Evolutionary conservation across 2,888 invertebrate genomes (phyloP), one percentile per base, ranked within the genome.

Genomic region (Lamellibrachia satsuma): DNA sequence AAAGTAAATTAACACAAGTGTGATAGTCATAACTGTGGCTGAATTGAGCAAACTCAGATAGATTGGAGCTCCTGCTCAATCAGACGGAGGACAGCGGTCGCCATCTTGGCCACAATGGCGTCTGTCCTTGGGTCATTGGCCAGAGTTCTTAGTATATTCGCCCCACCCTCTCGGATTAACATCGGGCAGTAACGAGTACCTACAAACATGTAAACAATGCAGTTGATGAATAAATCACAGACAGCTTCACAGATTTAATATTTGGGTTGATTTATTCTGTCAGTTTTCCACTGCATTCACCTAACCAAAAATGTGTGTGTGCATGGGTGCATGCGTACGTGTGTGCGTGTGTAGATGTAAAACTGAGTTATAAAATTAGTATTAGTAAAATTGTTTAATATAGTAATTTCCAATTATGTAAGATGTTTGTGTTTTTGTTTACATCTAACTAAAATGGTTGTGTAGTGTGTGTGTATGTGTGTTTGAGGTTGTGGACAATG

Each of bases 171-270:
- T 93, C 97, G 97, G 92, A 97, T 96, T 93, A 98, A 95, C 97
- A 98, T 97, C 90, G 97, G 97, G 95, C 97, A 98, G 95, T 98
- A 98, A 52, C 97, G 97, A 95, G 97, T 97, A 7, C 97, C 98
- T 98, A 95, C 93, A 97, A 97, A 92, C 57, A 92, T 8, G 92
- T 57, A 52, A n/a, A 92, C 9, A 75, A 92, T 39, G 39, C 15
- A 92, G n/a, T 60, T 51, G 60, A 52, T 60, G 60, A 27, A 39
- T 39, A 7, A 7, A 15, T n/a, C 39, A 91, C 39, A 15, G 22
- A 52, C 11, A 15, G 90, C 15, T n/a, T 90, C 90, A 22, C 90
- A 52, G 91, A 91, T 15, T 51, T 51, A 27, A 91, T 15, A 52
- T 52, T 15, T 22, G 3, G 52, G 52, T 91, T 52, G 91, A 91